Conservation (phyloP, 2,888 invertebrate genomes). For the Nesidiocoris tenuis region DNA sequence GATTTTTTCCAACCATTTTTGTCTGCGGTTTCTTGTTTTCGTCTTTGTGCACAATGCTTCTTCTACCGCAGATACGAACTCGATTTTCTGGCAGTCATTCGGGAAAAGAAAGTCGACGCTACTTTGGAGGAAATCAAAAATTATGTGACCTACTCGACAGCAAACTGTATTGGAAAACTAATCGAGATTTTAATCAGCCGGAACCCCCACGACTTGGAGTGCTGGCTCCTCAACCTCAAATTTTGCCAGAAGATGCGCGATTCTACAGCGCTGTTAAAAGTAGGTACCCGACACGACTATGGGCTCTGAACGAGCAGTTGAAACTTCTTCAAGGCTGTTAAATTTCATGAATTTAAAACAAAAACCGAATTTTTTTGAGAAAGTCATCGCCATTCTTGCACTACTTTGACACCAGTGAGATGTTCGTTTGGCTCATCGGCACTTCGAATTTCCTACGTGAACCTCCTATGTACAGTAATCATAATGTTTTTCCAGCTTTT, state of each 20-base stretch:
- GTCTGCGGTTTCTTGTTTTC: too few species aligned
- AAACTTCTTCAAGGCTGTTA: too few species aligned
- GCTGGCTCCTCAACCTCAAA: conserved; percentile 77
- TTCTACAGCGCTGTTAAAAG: background rate
- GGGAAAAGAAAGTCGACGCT: conserved; percentile 59
- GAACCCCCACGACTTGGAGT: conserved; percentile 69
- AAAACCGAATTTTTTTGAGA: too few species aligned
- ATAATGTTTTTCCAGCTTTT: conserved; percentile 54
- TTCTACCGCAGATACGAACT: conserved; percentile 69
- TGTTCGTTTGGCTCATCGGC: too few species aligned
- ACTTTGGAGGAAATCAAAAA: conserved; percentile 62
- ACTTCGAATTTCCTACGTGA: too few species aligned
- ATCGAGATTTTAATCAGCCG: conserved; percentile 69
- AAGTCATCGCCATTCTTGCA: too few species aligned
- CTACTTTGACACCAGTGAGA: conserved; percentile 53
- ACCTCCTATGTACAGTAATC: too few species aligned
- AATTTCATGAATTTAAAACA: too few species aligned
- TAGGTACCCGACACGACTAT: too few species aligned
- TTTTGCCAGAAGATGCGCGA: conserved; percentile 64
- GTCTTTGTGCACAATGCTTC: too few species aligned
- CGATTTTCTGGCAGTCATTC: conserved; percentile 66
- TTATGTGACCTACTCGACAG: conserved; percentile 68
- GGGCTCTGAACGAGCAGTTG: too few species aligned
- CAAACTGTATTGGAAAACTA: conserved; percentile 69
- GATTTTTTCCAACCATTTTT: too few species aligned